Evolutionary conservation across 2,888 invertebrate species (phyloP).

Genomic region (Unio pictorum): DNA sequence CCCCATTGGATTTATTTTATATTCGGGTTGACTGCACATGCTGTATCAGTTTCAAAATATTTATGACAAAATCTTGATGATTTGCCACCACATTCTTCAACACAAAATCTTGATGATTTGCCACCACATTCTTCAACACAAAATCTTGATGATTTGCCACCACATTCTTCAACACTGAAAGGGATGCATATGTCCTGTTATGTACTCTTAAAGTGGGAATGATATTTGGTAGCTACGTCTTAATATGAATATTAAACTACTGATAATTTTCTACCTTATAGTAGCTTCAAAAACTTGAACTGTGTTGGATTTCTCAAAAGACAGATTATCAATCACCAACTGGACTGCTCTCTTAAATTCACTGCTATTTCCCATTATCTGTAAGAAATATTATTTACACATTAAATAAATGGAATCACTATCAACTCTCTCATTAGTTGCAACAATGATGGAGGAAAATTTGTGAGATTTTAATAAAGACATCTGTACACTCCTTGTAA

Average conservation of each 20-base stretch:
- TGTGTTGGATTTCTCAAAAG: constrained; percentile 77
- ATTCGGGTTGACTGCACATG: no score
- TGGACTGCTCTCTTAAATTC: constrained; percentile 77
- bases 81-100: no score
- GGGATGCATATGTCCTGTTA: neutral
- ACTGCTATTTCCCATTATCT: constrained; percentile 75
- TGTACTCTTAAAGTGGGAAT: neutral
- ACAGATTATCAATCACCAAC: constrained; percentile 75
- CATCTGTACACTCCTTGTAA: no score
- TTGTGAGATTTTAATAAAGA: no score
- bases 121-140: neutral
- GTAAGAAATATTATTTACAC: constrained; percentile 14
- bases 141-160: neutral
- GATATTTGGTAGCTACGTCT: neutral
- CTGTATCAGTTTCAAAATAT: no score
- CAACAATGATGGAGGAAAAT: neutral
- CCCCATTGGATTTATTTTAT: no score
- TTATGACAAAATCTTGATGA: no score
- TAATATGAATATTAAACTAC: neutral
- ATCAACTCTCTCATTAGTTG: neutral
- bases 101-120: neutral
- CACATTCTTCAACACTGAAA: neutral
- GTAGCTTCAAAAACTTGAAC: constrained; percentile 80
- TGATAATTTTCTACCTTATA: constrained; percentile 72
- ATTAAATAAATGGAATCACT: neutral